Percentiles rank a stretch among this genome's conserved stretches.
These are phyloP conservation scores for Phlogophora meticulosa DNA, from an alignment of 2,888 invertebrate genomes.

Conservation along the genomic window DNA sequence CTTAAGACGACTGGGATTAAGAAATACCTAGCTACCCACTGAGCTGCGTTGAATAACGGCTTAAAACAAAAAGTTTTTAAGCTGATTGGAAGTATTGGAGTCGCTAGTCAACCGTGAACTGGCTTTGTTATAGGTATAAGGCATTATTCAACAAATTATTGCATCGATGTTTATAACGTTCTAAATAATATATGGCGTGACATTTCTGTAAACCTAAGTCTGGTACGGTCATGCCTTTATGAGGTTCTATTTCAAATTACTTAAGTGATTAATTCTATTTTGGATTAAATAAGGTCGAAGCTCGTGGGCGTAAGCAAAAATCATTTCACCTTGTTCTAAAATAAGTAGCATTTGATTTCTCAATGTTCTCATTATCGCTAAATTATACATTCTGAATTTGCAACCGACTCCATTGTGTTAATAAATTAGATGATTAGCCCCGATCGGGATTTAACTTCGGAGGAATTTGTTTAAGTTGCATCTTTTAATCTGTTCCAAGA, in stretches of 20 bases:
- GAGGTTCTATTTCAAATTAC: background rate
- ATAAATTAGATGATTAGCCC: constrained; percentile 51
- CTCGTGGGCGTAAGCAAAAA: background rate
- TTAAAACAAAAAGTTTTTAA: constrained; percentile 39
- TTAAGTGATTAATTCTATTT: background rate
- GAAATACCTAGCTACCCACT: constrained; percentile 37
- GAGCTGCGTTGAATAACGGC: constrained; percentile 30
- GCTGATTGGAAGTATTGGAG: constrained; percentile 14
- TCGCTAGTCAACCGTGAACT: constrained; percentile 16
- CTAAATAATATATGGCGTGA: background rate
- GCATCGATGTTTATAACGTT: constrained; percentile 12
- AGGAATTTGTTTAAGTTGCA: constrained; percentile 76
- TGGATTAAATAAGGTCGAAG: background rate
- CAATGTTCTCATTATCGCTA: constrained; percentile 24
- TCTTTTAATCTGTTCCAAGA: constrained; percentile 71
- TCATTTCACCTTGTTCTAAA: constrained; percentile 2
- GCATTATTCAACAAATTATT: constrained; percentile 12
- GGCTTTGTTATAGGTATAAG: constrained; percentile 12
- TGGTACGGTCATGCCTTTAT: background rate
- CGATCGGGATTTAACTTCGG: constrained; percentile 68
- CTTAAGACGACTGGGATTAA: constrained; percentile 57
- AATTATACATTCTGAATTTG: constrained; percentile 46
- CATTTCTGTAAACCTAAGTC: constrained; percentile 12
- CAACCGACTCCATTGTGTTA: constrained; percentile 43
- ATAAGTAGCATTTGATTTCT: constrained; percentile 1